Evolutionary conservation across 1,140 invertebrate species (phyloP), one percentile per base, ranked within the genome.

Genomic region (Bombus waltoni): DNA sequence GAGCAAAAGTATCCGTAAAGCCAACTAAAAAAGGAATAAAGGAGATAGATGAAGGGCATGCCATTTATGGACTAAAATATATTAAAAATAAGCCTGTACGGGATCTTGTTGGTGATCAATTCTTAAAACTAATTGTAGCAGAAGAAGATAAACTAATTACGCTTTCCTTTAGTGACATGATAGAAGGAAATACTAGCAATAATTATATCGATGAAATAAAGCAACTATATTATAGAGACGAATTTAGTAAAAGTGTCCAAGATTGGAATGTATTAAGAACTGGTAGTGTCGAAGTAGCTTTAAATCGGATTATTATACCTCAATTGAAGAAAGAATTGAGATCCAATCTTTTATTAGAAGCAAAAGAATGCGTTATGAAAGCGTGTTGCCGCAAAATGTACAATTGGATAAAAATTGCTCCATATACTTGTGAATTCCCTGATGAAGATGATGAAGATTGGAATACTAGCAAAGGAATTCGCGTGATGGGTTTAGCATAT

Each of bases 211-310:
- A 99, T 84, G 98, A 99, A 95, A 97, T 98, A 65, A 98, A 99
- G 91, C 97, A 98, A 84, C 95, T 99, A 1, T 99, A 99, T 94
- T 97, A 98, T 86, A 97, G 97, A 92, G 99, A 99, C 95, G 99
- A 99, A 94, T 99, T 99, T 94, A 99, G 98, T 90, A 98, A 98
- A 90, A 97, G 98, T 89, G 99, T 99, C 1, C 97, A 99, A 93
- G 98, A 99, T 85, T 99, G 99, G 99, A 99, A 99, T 94, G 96
- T 97, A 0, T 93, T 99, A 68, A 96, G 99, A 59, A 97, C 97
- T 2, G 97, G 98, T 90, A 98, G 98, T 84, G 97, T 99, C 0
- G 97, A 99, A 88, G 95, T 98, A 78, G 98, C 99, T 0, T 95
- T 99, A 18, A 98, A 96, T 18, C 97, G 98, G 88, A 97, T 99